Base-by-base conservation (phyloP, 2,797 vertebrate genomes). In the Sebastiscus tertius region DNA sequence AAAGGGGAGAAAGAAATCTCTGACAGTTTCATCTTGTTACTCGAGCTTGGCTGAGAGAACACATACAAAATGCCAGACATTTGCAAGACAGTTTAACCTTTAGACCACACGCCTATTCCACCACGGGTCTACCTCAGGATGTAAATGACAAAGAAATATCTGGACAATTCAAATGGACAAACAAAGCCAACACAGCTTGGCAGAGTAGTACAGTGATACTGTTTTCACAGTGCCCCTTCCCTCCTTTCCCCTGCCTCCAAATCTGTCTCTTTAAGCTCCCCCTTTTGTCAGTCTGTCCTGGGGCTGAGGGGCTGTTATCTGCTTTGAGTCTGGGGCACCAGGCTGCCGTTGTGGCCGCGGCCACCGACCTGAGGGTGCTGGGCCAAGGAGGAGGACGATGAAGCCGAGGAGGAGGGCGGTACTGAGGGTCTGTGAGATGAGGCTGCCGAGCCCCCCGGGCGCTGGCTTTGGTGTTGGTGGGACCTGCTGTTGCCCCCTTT, bases 251-350 rank as follows among this genome's bases (percentile, higher is more conserved):
- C 70, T 60, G 70, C 84, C 81, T 81, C 71, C 61, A 63, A 52
- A 63, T 72, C 67, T 65, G 71, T 88, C 85, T 86, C 56, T 86
- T 56, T 26, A 26, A 76, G 70, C 68, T 46, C 80, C 86, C 85
- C 79, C 83, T 24, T n/a, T n/a, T 29, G 31, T 90, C 80, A 90
- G 88, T 91, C 85, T 55, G 75, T 83, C 76, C 87, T 55, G 61
- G 73, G 89, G 89, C 80, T 75, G 87, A 90, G 91, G 90, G 91
- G 84, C 93, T 96, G 97, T 98, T 98, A 99, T 99, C 98, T 99
- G 94, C 96, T 97, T 87, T 97, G 97, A 94, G 97, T 98, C 96
- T 97, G 97, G 81, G 97, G 92, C 56, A 97, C 97, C 72, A 98
- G 96, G 94, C 95, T 97, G 13, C 98, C 97, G 1, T 98, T 98